Evolutionary conservation across 1,140 invertebrate genomes (phyloP).

Genomic region (Teleopsis dalmanni): DNA sequence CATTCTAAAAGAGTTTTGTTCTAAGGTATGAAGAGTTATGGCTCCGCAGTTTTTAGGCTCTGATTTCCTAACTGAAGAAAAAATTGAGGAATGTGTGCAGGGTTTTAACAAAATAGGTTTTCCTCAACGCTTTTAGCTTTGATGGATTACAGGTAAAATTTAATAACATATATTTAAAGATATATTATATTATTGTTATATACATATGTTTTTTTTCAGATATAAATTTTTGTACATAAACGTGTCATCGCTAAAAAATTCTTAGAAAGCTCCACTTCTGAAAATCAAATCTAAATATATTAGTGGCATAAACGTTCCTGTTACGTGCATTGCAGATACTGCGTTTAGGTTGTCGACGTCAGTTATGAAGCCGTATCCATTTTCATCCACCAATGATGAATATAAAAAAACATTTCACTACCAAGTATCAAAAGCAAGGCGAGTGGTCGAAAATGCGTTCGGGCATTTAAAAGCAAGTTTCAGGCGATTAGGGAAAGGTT

Average conservation of each 20-base stretch:
- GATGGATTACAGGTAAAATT: no score
- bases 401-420: slow-evolving; percentile 6
- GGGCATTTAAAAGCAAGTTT: slow-evolving; percentile 10
- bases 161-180: no score
- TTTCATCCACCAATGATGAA: background rate
- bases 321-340: slow-evolving; percentile 2
- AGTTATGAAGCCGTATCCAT: slow-evolving; percentile 9
- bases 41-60: background rate
- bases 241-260: no score
- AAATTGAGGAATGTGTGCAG: slow-evolving; percentile 5
- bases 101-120: slow-evolving; percentile 8
- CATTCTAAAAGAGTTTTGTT: slow-evolving; percentile 3
- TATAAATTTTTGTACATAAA: no score
- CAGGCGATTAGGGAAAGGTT: slow-evolving; percentile 6
- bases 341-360: slow-evolving; percentile 4
- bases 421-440: slow-evolving; percentile 3
- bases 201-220: no score
- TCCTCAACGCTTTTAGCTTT: slow-evolving; percentile 14
- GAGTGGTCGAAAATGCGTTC: slow-evolving; percentile 10
- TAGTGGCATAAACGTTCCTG: slow-evolving; percentile 1
- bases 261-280: no score
- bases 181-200: no score
- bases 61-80: background rate
- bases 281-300: background rate
- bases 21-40: background rate